phyloP scores from a whole-genome alignment of 2,797 vertebrate species.

The Enoplosus armatus region DNA sequence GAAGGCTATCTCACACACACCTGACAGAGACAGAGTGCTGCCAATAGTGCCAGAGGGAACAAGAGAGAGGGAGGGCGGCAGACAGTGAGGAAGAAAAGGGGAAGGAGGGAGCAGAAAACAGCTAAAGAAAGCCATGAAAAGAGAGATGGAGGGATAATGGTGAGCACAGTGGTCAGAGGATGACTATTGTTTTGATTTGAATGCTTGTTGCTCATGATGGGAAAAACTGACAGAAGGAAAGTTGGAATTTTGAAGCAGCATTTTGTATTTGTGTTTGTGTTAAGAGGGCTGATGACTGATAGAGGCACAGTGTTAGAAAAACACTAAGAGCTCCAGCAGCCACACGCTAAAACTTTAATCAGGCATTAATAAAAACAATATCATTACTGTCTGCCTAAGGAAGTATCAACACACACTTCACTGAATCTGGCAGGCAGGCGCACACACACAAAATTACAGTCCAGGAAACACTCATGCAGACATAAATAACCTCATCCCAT shows the following conservation, averaged over 20 bases:
- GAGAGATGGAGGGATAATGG: slow-evolving; percentile 50
- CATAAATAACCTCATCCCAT: slow-evolving; percentile 54
- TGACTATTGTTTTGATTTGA: slow-evolving; percentile 55
- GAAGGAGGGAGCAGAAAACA: slow-evolving; percentile 32
- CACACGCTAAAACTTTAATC: slow-evolving; percentile 78
- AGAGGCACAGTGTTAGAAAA: slow-evolving; percentile 43
- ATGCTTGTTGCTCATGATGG: slow-evolving; percentile 43
- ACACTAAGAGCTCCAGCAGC: slow-evolving; percentile 53
- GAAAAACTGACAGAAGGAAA: slow-evolving; percentile 24
- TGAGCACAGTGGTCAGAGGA: slow-evolving; percentile 47
- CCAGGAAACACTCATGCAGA: slow-evolving; percentile 43
- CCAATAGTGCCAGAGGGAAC: slow-evolving; percentile 75
- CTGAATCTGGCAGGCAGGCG: slow-evolving; percentile 45
- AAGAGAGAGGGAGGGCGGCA: slow-evolving; percentile 62
- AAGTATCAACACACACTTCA: slow-evolving; percentile 66
- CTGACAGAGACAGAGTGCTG: slow-evolving; percentile 79
- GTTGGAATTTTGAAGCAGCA: slow-evolving; percentile 27
- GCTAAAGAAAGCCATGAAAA: slow-evolving; percentile 48
- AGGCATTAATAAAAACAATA: slow-evolving; percentile 83
- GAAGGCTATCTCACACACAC: slow-evolving; percentile 79
- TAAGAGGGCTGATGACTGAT: slow-evolving; percentile 43
- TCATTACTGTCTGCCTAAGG: slow-evolving; percentile 72
- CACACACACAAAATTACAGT: slow-evolving; percentile 41
- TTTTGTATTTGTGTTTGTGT: slow-evolving; percentile 53
- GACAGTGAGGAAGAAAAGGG: slow-evolving; percentile 51